Conservation (phyloP, 2,888 invertebrate species). For the Plagodis pulveraria region DNA sequence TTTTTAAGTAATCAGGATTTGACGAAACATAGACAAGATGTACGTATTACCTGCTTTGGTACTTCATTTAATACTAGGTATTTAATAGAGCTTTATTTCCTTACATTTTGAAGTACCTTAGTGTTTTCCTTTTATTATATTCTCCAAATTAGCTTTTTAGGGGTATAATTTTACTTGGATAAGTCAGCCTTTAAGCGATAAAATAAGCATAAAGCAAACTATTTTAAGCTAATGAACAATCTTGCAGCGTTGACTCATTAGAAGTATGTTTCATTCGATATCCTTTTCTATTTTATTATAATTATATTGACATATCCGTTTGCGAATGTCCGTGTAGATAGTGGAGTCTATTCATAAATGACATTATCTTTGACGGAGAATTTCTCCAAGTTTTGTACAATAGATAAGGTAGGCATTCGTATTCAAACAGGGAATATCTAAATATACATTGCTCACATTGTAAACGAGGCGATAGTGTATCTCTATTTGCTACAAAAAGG, state of each 20-base stretch:
- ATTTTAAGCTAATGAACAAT: constrained; percentile 1
- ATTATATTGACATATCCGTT: background rate
- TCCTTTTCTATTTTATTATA: background rate
- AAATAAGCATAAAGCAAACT: constrained; percentile 1
- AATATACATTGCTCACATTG: background rate
- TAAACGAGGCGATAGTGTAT: background rate
- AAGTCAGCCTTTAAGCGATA: background rate
- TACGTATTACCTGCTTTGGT: constrained; percentile 41
- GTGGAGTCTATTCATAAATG: background rate
- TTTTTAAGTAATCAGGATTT: constrained; percentile 32
- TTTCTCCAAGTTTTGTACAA: background rate
- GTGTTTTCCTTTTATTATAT: too few relatives aligned
- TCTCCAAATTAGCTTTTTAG: too few relatives aligned
- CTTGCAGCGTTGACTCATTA: constrained; percentile 2
- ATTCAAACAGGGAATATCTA: background rate
- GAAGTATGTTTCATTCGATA: constrained; percentile 4
- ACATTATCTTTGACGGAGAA: background rate
- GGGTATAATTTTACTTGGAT: too few relatives aligned
- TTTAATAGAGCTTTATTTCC: too few relatives aligned
- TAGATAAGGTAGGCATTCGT: background rate
- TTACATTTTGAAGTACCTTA: too few relatives aligned
- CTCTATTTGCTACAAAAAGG: background rate
- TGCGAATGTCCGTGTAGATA: background rate
- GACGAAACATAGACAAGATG: constrained; percentile 37
- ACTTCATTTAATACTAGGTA: background rate